These are phyloP conservation scores for Thaumatotibia leucotreta DNA, from an alignment of 1,140 invertebrate genomes.

Conservation along the genomic window DNA sequence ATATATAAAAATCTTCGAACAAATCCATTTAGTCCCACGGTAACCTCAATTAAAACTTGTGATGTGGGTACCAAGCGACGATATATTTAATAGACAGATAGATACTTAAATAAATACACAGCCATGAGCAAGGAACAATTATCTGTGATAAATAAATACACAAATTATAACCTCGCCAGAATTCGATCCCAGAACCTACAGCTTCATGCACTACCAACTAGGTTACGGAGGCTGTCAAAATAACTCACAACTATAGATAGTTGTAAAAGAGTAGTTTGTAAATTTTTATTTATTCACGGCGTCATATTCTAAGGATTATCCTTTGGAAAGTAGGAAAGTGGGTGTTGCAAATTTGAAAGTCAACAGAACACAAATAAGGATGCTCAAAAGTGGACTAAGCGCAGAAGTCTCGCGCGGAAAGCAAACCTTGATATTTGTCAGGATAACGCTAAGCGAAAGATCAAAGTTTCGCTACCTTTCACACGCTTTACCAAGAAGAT, in stretches of 20 bases:
- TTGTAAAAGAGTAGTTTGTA: neutral
- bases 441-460: slow-evolving; percentile 2
- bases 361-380: slow-evolving; percentile 4
- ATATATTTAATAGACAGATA: too few relatives aligned
- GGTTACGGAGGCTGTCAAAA: neutral
- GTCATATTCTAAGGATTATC: neutral
- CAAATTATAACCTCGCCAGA: too few relatives aligned
- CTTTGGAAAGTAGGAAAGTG: neutral
- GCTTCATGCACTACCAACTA: neutral
- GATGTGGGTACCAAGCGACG: too few relatives aligned
- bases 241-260: neutral
- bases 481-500: slow-evolving; percentile 4
- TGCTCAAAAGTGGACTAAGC: slow-evolving; percentile 1
- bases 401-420: neutral
- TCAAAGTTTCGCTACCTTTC: slow-evolving; percentile 11
- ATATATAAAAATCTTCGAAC: too few relatives aligned
- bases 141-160: too few relatives aligned
- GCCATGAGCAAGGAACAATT: too few relatives aligned
- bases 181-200: too few relatives aligned
- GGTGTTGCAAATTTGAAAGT: neutral
- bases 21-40: too few relatives aligned
- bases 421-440: neutral
- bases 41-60: too few relatives aligned
- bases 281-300: neutral
- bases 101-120: too few relatives aligned